A percentile compares a stretch with the other conserved stretches of the same genome.
Conservation (phyloP, 2,888 invertebrate species). For the Herminia tarsipennalis region DNA sequence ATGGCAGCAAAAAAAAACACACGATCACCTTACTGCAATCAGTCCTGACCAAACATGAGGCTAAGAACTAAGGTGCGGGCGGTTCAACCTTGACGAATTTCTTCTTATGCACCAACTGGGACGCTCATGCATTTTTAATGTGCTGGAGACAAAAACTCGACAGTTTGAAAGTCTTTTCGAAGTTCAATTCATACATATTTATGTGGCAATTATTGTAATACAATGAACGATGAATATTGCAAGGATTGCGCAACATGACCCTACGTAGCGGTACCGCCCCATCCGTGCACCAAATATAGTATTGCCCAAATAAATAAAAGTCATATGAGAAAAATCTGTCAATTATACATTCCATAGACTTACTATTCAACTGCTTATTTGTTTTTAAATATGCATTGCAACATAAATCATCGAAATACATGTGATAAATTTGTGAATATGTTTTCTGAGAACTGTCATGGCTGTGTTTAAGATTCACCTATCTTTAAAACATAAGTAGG, state of each 20-base stretch:
- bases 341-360: slow-evolving; percentile 15
- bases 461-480: too few species aligned
- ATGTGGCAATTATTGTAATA: slow-evolving; percentile 77
- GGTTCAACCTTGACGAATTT: slow-evolving; percentile 55
- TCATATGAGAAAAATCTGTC: slow-evolving; percentile 15
- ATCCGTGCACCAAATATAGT: slow-evolving; percentile 43
- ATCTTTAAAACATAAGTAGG: too few species aligned
- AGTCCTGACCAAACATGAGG: slow-evolving; percentile 43
- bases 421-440: too few species aligned
- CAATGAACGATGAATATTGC: slow-evolving; percentile 76
- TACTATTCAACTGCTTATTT: neutral
- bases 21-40: slow-evolving; percentile 39
- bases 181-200: slow-evolving; percentile 78
- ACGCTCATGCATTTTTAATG: slow-evolving; percentile 76
- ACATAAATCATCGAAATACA: too few species aligned
- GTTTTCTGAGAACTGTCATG: too few species aligned
- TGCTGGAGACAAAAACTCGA: slow-evolving; percentile 70
- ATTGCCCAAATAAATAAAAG: slow-evolving; percentile 38
- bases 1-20: slow-evolving; percentile 32
- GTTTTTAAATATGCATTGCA: too few species aligned
- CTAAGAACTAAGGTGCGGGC: slow-evolving; percentile 41
- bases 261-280: slow-evolving; percentile 44
- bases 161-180: slow-evolving; percentile 69
- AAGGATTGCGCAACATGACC: slow-evolving; percentile 61
- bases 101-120: slow-evolving; percentile 50